Percentiles rank a stretch among this genome's conserved stretches.
phyloP scores from a whole-genome alignment of 2,888 invertebrate genomes.

The Ptychoptera contaminata region DNA sequence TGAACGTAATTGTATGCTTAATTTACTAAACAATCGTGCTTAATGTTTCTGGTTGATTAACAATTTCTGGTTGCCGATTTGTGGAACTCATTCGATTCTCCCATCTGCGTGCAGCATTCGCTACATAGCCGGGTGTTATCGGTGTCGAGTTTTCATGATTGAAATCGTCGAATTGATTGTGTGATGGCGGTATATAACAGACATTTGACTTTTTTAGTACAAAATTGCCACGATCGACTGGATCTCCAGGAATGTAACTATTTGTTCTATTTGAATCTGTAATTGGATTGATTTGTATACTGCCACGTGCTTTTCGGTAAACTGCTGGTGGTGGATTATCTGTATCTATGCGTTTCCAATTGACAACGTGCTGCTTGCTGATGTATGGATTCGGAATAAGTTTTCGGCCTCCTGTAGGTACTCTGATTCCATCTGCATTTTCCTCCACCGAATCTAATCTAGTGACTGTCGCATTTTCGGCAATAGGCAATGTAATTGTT shows the following conservation, averaged over 20 bases:
- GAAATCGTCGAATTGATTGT: neutral
- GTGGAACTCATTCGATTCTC: constrained; percentile 7
- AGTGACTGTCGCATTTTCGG: constrained; percentile 8
- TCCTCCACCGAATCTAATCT: neutral
- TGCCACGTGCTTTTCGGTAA: neutral
- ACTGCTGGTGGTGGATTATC: too few relatives aligned
- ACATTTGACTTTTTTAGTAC: neutral
- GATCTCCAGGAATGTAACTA: neutral
- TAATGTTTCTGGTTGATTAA: neutral
- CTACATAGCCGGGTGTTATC: constrained; percentile 10
- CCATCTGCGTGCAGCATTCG: constrained; percentile 13
- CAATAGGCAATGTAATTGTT: constrained; percentile 9
- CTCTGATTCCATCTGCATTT: too few relatives aligned
- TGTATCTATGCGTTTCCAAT: too few relatives aligned
- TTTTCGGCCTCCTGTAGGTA: too few relatives aligned
- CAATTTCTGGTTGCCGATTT: neutral
- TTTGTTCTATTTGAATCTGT: neutral
- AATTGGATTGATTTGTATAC: neutral
- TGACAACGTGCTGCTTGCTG: too few relatives aligned
- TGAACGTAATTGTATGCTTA: neutral
- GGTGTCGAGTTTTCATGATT: neutral
- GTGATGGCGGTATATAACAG: too few relatives aligned
- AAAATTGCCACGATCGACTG: constrained; percentile 1
- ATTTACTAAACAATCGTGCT: constrained; percentile 8
- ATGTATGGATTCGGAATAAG: too few relatives aligned